Base-by-base conservation (phyloP, 2,888 invertebrate genomes). In the Dioctria linearis region DNA sequence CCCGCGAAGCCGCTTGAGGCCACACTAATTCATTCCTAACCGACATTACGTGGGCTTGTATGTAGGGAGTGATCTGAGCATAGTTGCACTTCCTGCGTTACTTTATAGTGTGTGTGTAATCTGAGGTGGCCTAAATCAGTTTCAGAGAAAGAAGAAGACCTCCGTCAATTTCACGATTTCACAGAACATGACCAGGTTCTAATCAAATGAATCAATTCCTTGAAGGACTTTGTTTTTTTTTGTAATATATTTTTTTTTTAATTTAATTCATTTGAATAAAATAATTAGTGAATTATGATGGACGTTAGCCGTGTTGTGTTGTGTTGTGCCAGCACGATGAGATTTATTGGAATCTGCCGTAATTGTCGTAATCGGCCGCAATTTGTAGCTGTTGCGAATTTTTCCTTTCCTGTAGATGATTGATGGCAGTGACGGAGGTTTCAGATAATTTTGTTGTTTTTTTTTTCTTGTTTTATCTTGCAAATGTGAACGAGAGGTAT, bases 351-450 rank as follows among this genome's bases (percentile, higher is more conserved):
- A 79, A 61, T 79, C 69, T 65, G 43, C 54, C 37, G 69, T 79
- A 79, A 79, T 79, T 79, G 79, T 79, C 79, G 69, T 79, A 79
- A 79, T 69, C 69, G 79, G 61, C 57, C 59, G 46, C 49, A 79
- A 79, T 79, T 79, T 79, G 79, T 79, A 67, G 67, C 67, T 67
- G 57, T 67, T 54, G 57, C 13, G 66, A 66, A 43, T 54, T 67
- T 57, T 43, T 67, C 51, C 40, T 42, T 79, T 42, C 54, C 42
- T 61, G 43, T 79, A 8, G 79, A 69, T 79, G 79, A 79, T 79
- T 79, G 79, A 79, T 79, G 79, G 79, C 79, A 79, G 69, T 79
- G 71, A 79, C 69, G 79, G 71, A 71, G 79, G 79, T 63, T 71
- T 71, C 71, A 59, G 79, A 66, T 67, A 59, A 79, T 67, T 54